Conservation (phyloP, 2,797 vertebrate genomes). For the Acrossocheilus fasciatus region DNA sequence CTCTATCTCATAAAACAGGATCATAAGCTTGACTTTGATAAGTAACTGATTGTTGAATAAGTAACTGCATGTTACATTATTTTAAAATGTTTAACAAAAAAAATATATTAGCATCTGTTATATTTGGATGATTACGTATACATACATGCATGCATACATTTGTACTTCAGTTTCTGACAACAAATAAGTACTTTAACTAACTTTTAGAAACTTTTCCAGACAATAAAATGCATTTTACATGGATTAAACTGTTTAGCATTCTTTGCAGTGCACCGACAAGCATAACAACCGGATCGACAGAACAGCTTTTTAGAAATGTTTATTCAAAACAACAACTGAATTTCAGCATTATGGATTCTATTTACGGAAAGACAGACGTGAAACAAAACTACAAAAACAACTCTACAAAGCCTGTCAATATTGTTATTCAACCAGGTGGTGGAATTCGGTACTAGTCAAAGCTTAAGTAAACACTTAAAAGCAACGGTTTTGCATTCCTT, state of each 20-base stretch:
- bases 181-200: neutral
- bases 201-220: neutral
- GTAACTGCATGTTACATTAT: neutral
- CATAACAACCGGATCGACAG: neutral
- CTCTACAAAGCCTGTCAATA: conserved; percentile 12
- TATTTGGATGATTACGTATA: neutral
- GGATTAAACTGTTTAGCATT: neutral
- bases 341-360: neutral
- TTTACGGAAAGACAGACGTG: neutral
- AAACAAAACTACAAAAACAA: conserved; percentile 25
- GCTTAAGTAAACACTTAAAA: conserved; percentile 19
- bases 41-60: neutral
- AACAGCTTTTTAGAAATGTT: neutral
- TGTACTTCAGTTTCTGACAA: neutral
- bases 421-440: conserved; percentile 33
- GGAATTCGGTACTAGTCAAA: conserved; percentile 18
- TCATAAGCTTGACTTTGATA: neutral
- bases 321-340: neutral
- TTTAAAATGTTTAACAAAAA: too few relatives aligned
- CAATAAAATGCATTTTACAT: neutral
- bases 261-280: neutral
- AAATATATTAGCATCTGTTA: too few relatives aligned
- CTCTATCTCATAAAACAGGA: neutral
- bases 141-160: neutral
- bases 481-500: conserved; percentile 6